Evolutionary conservation across 2,888 invertebrate genomes (phyloP), one percentile per base, ranked within the genome.

Genomic region (Rhagophthalmus giganteus): DNA sequence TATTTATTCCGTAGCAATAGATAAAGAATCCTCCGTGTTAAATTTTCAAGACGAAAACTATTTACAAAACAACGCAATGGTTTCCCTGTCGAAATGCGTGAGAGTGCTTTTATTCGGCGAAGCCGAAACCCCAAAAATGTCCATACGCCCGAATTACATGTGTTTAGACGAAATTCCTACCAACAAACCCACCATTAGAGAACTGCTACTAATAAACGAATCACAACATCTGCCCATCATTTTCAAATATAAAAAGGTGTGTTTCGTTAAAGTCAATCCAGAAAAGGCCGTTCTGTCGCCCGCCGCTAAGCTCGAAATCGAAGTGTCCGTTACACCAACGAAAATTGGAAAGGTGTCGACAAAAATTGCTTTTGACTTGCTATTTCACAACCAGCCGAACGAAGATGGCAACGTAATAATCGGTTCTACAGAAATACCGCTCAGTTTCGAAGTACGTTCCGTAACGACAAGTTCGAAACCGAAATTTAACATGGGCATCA

Each of bases 61-160:
- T n/a, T n/a, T n/a, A n/a, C n/a, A n/a, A n/a, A n/a, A n/a, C n/a
- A n/a, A n/a, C n/a, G n/a, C n/a, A n/a, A n/a, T n/a, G n/a, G n/a
- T n/a, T n/a, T n/a, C n/a, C n/a, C n/a, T 13, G 0, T 27, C 28
- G 5, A 37, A 51, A 12, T 54, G 76, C 28, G 76, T 79, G 1
- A 73, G 79, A 40, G 75, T 81, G 45, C 81, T 82, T 52, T 70
- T 84, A 11, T 77, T 81, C 60, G 84, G 82, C 0, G 76, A 79
- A 64, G 78, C 76, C 47, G 81, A 82, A 69, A 68, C 72, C 32
- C 75, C 79, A 15, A 66, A 70, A 14, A 67, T 84, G 9, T 66
- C 65, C 2, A 72, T 83, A 53, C 58, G 64, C 12, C 84, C 84
- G 0, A 70, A 76, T 47, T 60, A 66, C 4, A 52, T 83, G 0